Percentiles rank a stretch among this genome's conserved stretches.
These are phyloP conservation scores for Garrulus glandarius DNA, from an alignment of 2,797 vertebrate species.

Conservation along the genomic window DNA sequence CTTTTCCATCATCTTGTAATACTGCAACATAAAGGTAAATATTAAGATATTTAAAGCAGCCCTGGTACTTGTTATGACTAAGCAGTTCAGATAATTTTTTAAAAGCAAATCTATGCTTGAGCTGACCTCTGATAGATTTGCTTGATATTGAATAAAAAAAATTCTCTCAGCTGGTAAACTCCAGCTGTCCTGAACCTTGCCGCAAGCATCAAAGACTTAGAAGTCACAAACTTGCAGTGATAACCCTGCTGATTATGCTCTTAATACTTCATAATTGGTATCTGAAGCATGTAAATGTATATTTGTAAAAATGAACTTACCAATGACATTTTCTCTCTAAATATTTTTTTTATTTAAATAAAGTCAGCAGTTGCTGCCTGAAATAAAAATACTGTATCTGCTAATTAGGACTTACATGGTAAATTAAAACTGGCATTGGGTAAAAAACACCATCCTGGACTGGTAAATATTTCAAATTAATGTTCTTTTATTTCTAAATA, in stretches of 20 bases:
- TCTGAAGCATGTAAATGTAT: background rate
- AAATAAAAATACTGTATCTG: background rate
- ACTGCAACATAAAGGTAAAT: background rate
- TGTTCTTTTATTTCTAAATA: background rate
- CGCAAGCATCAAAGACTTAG: background rate
- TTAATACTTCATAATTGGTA: background rate
- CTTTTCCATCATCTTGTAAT: background rate
- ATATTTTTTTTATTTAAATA: background rate
- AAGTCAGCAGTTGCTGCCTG: background rate
- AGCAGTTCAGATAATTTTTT: background rate
- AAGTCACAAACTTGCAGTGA: background rate
- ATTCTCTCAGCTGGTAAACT: background rate
- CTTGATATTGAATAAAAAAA: background rate
- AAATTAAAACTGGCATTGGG: background rate
- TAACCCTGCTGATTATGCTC: background rate
- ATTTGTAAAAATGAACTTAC: background rate
- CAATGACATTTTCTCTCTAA: background rate
- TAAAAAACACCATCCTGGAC: background rate
- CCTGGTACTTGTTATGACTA: background rate
- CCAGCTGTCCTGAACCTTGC: background rate
- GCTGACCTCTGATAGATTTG: background rate
- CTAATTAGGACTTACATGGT: background rate
- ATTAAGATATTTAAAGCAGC: background rate
- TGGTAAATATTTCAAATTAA: background rate
- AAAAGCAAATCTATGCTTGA: background rate